Conservation (phyloP, 1,140 invertebrate genomes). For the Planococcus citri region DNA sequence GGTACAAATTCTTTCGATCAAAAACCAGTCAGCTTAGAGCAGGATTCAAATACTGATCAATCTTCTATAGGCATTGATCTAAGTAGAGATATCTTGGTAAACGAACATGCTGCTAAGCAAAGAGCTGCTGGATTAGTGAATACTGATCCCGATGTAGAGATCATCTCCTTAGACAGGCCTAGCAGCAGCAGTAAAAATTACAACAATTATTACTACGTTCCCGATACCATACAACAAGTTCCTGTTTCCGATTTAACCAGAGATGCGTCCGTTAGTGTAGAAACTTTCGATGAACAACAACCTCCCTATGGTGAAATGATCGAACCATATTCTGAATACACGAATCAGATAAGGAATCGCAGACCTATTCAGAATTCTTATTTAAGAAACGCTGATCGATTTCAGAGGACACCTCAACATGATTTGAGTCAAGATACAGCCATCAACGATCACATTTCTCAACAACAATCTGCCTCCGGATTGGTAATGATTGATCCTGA, state of each 20-base stretch:
- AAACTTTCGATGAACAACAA: too few relatives aligned
- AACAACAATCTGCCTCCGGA: background rate
- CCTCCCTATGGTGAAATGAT: too few relatives aligned
- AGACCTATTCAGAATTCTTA: too few relatives aligned
- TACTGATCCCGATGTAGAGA: background rate
- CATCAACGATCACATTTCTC: background rate
- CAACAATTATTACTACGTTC: background rate
- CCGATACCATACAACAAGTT: background rate
- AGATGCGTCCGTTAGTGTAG: too few relatives aligned
- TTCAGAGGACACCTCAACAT: too few relatives aligned
- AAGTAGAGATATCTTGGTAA: background rate
- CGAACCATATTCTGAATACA: too few relatives aligned
- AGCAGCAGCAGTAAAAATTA: background rate
- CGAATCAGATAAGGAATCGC: too few relatives aligned
- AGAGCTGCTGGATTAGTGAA: background rate
- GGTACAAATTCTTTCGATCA: too few relatives aligned
- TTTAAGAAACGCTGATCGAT: too few relatives aligned
- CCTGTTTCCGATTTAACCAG: background rate
- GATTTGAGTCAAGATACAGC: background rate
- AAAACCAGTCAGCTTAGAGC: too few relatives aligned
- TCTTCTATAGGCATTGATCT: too few relatives aligned
- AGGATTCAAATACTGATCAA: too few relatives aligned
- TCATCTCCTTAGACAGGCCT: background rate
- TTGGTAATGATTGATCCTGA: background rate
- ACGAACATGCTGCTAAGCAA: background rate